These are phyloP conservation scores for Peromyscus maniculatus DNA, from an alignment of 2,113 vertebrate species.

Conservation along the genomic window DNA sequence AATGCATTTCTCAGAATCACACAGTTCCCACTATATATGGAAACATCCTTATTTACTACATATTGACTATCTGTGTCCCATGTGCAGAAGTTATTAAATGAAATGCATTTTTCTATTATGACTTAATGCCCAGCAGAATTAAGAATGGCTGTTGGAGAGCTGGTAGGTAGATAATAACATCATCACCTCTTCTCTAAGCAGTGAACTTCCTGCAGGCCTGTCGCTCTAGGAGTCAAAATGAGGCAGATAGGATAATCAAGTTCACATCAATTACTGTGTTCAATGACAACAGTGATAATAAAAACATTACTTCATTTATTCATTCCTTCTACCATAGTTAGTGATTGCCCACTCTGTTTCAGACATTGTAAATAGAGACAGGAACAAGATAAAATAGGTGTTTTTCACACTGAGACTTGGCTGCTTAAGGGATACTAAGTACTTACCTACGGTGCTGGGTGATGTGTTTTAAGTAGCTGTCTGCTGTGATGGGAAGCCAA, in stretches of 20 bases:
- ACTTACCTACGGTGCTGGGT: neutral
- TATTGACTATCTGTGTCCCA: conserved; percentile 80
- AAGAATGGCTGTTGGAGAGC: conserved; percentile 26
- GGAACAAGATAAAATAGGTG: neutral
- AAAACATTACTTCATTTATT: conserved; percentile 10
- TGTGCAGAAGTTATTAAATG: conserved; percentile 81
- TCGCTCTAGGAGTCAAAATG: conserved; percentile 30
- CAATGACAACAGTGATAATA: neutral
- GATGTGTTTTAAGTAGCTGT: neutral
- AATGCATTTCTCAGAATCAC: conserved; percentile 83
- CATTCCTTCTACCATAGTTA: neutral
- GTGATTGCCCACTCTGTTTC: neutral
- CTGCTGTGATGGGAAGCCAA: neutral
- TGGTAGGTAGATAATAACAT: neutral
- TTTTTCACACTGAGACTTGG: neutral
- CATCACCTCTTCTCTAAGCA: neutral
- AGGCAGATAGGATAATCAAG: neutral
- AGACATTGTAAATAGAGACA: neutral
- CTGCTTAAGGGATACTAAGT: neutral
- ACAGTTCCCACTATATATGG: conserved; percentile 76
- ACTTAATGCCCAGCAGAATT: conserved; percentile 69
- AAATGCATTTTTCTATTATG: conserved; percentile 78
- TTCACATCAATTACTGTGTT: neutral
- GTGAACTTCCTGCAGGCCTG: neutral
- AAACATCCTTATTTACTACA: conserved; percentile 83